phyloP scores from a whole-genome alignment of 2,797 vertebrate species.

The Anguilla anguilla region DNA sequence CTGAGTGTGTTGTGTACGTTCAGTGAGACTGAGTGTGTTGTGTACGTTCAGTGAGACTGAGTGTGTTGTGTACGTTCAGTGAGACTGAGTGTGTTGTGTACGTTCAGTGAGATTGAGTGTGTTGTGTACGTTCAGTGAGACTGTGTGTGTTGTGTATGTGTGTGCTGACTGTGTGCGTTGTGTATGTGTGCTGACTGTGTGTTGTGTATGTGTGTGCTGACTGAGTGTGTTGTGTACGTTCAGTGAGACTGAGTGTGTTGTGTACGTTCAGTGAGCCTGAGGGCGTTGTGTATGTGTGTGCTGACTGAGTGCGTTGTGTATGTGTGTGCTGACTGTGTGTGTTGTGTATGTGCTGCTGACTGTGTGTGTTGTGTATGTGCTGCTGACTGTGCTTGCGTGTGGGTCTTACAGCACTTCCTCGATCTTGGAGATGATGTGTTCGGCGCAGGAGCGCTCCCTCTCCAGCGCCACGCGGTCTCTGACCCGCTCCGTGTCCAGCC shows the following conservation, averaged over 20 bases:
- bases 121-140: too few species aligned
- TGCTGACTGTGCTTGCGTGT: constrained; percentile 6
- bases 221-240: too few species aligned
- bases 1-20: too few species aligned
- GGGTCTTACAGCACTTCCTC: constrained; percentile 92
- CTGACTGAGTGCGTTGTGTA: not conserved
- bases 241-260: too few species aligned
- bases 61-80: too few species aligned
- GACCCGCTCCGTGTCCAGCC: constrained; percentile 84
- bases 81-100: not conserved
- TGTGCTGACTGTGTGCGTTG: too few species aligned
- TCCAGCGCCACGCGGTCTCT: constrained; percentile 82
- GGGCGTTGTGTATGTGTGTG: too few species aligned
- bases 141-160: too few species aligned
- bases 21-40: too few species aligned
- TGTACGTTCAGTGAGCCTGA: too few species aligned
- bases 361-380: not conserved
- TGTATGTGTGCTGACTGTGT: not conserved
- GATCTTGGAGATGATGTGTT: constrained; percentile 90
- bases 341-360: not conserved
- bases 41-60: too few species aligned
- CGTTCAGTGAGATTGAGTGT: too few species aligned
- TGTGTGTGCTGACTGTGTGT: not conserved
- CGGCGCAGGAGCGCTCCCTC: constrained; percentile 87
- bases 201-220: not conserved